Conservation (phyloP, 2,888 invertebrate species). For the Eupithecia exiguata region DNA sequence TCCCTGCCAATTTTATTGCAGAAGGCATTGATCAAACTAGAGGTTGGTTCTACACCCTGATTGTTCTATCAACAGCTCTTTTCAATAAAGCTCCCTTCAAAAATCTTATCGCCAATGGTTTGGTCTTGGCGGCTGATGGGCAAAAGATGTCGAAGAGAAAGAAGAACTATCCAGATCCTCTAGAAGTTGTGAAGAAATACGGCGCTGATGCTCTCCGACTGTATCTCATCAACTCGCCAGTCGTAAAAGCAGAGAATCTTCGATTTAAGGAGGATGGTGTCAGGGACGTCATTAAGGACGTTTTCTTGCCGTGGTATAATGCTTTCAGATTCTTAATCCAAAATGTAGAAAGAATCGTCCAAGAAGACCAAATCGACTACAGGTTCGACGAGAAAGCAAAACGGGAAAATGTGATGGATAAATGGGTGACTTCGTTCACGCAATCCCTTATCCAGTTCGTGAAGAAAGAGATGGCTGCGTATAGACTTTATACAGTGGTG, state of each 20-base stretch:
- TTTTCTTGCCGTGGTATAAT: conserved; percentile 98
- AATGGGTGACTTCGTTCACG: conserved; percentile 98
- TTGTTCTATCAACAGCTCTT: conserved; percentile 97
- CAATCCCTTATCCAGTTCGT: conserved; percentile 96
- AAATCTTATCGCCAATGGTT: conserved; percentile 97
- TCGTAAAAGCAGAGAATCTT: conserved; percentile 97
- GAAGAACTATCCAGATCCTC: conserved; percentile 99
- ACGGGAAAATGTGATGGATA: conserved; percentile 94
- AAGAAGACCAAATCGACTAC: conserved; percentile 85
- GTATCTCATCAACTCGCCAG: conserved; percentile 98
- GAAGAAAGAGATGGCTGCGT: conserved; percentile 96
- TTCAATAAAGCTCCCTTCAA: conserved; percentile 99
- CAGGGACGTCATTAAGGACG: conserved; percentile 97
- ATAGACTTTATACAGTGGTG: conserved; percentile 97
- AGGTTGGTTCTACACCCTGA: conserved; percentile 99
- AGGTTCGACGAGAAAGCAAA: conserved; percentile 81
- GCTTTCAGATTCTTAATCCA: conserved; percentile 97
- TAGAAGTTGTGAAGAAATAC: conserved; percentile 94
- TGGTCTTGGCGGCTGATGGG: conserved; percentile 98
- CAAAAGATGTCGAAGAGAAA: conserved; percentile 99
- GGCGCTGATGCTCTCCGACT: conserved; percentile 98
- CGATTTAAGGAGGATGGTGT: conserved; percentile 99
- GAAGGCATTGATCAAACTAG: conserved; percentile 99
- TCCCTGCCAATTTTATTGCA: conserved; percentile 99
- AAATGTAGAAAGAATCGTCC: conserved; percentile 92